A percentile compares a stretch with the other conserved stretches of the same genome.
phyloP scores from a whole-genome alignment of 2,888 invertebrate genomes.

The Cepaea hortensis region DNA sequence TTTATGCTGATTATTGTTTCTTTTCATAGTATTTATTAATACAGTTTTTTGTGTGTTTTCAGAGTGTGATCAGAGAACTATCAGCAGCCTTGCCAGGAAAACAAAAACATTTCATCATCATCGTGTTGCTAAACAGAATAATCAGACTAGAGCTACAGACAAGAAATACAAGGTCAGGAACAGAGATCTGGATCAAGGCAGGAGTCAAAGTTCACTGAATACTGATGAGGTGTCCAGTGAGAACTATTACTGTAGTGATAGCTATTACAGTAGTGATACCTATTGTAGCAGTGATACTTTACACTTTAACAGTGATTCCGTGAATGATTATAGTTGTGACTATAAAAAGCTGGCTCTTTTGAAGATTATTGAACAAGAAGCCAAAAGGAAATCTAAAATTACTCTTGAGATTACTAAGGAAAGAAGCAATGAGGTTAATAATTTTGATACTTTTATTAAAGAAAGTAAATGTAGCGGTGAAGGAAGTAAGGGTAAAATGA shows the following conservation, averaged over 20 bases:
- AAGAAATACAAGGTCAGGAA: neutral
- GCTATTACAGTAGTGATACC: neutral
- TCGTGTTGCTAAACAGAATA: neutral
- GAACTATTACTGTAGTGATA: neutral
- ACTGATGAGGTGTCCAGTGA: no score
- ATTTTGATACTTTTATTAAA: neutral
- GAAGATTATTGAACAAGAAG: slow-evolving; percentile 25
- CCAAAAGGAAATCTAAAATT: neutral
- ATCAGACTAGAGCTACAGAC: no score
- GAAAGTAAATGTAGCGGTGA: neutral
- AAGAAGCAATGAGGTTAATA: neutral
- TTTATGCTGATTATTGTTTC: neutral
- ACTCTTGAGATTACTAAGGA: neutral
- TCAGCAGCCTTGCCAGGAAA: neutral
- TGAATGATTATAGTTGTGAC: slow-evolving; percentile 25
- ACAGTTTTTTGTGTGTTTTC: neutral
- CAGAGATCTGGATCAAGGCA: neutral
- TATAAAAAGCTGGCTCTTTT: slow-evolving; percentile 27
- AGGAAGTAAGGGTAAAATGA: neutral
- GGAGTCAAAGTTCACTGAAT: neutral
- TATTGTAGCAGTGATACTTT: neutral
- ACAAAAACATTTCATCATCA: neutral
- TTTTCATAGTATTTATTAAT: no score
- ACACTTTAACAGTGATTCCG: neutral
- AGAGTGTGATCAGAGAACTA: neutral